A percentile compares a stretch with the other conserved stretches of the same genome.
These are phyloP conservation scores for Blera fallax DNA, from an alignment of 2,888 invertebrate species.

Conservation along the genomic window DNA sequence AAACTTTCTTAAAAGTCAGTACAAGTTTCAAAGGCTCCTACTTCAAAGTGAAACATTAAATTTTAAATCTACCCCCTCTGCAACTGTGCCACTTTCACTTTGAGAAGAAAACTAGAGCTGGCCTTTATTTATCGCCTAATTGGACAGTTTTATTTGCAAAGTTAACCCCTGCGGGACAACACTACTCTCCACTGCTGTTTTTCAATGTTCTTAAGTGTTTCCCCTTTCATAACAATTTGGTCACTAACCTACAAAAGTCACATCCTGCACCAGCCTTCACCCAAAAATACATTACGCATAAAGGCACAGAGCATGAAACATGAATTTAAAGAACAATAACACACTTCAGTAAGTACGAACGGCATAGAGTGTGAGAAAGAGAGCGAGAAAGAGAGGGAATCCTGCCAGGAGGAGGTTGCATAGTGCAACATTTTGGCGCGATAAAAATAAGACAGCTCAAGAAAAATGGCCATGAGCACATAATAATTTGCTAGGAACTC, in stretches of 20 bases:
- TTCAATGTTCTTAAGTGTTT: conserved; percentile 37
- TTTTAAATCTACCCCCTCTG: background rate
- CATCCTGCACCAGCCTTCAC: conserved; percentile 70
- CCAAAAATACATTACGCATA: conserved; percentile 66
- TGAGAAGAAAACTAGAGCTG: background rate
- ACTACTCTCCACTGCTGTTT: conserved; percentile 24
- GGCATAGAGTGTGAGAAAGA: background rate
- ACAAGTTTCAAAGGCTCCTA: background rate
- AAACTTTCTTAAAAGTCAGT: background rate
- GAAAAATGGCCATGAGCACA: conserved; percentile 64
- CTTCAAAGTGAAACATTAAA: background rate
- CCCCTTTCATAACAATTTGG: conserved; percentile 41
- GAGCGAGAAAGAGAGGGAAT: background rate
- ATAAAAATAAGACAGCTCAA: conserved; percentile 65
- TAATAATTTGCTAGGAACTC: conserved; percentile 57
- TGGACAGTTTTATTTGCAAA: conserved; percentile 64
- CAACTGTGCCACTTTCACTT: conserved; percentile 28
- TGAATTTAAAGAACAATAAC: conserved; percentile 68
- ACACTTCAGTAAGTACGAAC: conserved; percentile 55
- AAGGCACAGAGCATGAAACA: conserved; percentile 50
- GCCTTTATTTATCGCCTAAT: conserved; percentile 59
- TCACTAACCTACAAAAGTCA: conserved; percentile 61
- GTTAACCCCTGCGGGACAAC: conserved; percentile 46
- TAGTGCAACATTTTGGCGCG: conserved; percentile 51
- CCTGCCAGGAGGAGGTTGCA: conserved; percentile 39